Evolutionary conservation across 2,113 vertebrate species (phyloP).

Genomic region (Pangasianodon hypophthalmus): DNA sequence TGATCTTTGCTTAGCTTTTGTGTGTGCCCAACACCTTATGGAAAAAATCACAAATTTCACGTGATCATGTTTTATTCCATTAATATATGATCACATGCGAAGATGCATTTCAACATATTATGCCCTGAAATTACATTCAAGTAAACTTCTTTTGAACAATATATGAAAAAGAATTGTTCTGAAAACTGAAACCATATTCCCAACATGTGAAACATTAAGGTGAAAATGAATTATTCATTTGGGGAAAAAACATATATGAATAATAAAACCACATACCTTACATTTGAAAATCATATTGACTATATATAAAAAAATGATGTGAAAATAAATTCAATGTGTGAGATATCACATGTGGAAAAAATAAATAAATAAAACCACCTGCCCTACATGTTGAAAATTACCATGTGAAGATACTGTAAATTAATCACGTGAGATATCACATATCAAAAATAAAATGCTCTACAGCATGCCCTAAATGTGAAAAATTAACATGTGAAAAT

Average conservation of each 20-base stretch:
- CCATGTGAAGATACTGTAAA: background rate
- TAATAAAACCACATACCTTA: background rate
- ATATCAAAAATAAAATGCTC: background rate
- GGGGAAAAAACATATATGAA: background rate
- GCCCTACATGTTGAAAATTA: background rate
- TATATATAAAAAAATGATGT: background rate
- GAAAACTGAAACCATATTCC: background rate
- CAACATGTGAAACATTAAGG: background rate
- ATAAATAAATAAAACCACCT: background rate
- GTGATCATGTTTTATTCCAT: background rate
- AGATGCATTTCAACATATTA: background rate
- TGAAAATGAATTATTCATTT: background rate
- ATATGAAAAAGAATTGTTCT: background rate
- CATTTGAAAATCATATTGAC: background rate
- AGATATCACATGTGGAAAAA: background rate
- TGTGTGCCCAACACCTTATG: background rate
- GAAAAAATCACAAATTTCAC: background rate
- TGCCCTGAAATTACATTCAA: background rate
- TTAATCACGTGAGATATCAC: background rate
- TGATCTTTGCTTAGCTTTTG: background rate
- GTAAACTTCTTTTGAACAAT: background rate
- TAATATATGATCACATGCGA: background rate
- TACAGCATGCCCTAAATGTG: background rate
- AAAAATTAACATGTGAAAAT: background rate
- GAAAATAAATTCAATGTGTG: background rate